These are phyloP conservation scores for Aegotheles bennettii DNA, from an alignment of 2,113 vertebrate species.

Conservation along the genomic window DNA sequence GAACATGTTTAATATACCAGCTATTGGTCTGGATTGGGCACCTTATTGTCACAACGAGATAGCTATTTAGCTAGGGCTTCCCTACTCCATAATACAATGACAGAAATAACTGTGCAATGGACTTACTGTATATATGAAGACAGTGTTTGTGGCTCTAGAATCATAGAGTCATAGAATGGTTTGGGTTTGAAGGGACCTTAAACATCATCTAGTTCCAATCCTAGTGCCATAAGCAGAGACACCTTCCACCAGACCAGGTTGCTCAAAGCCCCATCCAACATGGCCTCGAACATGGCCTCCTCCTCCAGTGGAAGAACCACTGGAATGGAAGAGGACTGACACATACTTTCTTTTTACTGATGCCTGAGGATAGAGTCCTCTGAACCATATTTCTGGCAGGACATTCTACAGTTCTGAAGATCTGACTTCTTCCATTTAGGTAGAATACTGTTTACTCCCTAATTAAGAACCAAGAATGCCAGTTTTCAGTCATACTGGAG, in stretches of 20 bases:
- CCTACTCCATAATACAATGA: background rate
- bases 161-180: background rate
- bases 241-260: too few relatives aligned
- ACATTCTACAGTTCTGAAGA: background rate
- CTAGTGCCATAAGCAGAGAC: too few relatives aligned
- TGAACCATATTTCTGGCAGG: background rate
- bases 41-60: background rate
- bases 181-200: too few relatives aligned
- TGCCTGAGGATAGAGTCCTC: background rate
- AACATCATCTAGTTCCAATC: too few relatives aligned
- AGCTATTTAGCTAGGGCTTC: background rate
- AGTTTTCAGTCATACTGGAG: background rate
- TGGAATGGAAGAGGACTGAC: background rate
- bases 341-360: background rate
- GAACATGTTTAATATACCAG: background rate
- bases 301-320: too few relatives aligned
- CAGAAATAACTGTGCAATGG: background rate
- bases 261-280: too few relatives aligned
- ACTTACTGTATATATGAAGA: background rate
- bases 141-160: background rate
- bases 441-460: background rate
- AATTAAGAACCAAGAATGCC: background rate
- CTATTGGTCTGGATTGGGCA: background rate
- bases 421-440: background rate
- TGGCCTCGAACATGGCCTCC: too few relatives aligned